Percentiles rank a stretch among this genome's conserved stretches.
phyloP scores from a whole-genome alignment of 92 coral and sea anemone genomes.

The Ricordea florida region DNA sequence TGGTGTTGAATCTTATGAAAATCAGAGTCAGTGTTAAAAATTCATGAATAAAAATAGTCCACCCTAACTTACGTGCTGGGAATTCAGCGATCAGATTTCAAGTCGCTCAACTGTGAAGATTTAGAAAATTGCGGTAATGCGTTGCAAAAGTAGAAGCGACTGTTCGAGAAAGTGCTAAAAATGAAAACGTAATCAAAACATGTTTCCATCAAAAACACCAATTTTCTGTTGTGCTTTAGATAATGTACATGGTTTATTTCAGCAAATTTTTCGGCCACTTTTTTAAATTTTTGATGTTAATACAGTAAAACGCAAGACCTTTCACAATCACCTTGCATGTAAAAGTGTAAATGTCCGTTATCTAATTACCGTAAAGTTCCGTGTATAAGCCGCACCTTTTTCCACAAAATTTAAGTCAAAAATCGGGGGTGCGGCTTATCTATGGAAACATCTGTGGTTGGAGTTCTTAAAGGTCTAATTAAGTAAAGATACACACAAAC shows the following conservation, averaged over 20 bases:
- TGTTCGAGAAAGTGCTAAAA: constrained; percentile 12
- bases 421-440: too few species aligned
- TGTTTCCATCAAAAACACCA: constrained; percentile 10
- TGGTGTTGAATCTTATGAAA: constrained; percentile 10
- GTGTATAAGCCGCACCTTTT: too few species aligned
- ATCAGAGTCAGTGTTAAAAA: constrained; percentile 25
- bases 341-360: constrained; percentile 7
- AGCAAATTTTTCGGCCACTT: constrained; percentile 33
- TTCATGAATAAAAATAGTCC: constrained; percentile 29
- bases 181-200: constrained; percentile 23
- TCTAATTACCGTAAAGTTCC: constrained; percentile 39
- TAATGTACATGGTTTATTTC: constrained; percentile 25
- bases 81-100: constrained; percentile 15
- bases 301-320: too few species aligned
- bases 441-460: too few species aligned
- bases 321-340: constrained; percentile 6
- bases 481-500: too few species aligned
- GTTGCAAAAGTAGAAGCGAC: constrained; percentile 29
- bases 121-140: constrained; percentile 8
- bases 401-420: too few species aligned
- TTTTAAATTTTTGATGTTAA: too few species aligned
- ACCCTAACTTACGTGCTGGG: constrained; percentile 30
- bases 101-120: constrained; percentile 28
- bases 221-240: constrained; percentile 20
- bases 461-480: too few species aligned